Percentiles rank a stretch among this genome's conserved stretches.
phyloP scores from a whole-genome alignment of 30 jellyfish, hydroid and myxozoan species.

The Hydra vulgaris region DNA sequence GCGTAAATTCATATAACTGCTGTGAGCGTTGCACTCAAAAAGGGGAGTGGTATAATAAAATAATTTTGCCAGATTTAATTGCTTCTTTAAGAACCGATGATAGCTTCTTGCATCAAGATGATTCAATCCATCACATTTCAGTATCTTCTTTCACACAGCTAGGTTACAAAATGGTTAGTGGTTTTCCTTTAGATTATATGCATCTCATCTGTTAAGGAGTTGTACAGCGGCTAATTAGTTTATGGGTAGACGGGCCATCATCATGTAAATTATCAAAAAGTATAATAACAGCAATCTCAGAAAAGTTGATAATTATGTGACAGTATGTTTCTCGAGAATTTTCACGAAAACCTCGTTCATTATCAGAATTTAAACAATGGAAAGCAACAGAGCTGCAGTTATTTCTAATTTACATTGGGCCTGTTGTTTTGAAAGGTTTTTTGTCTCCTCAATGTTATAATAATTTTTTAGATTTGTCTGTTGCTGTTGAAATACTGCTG shows the following conservation, averaged over 20 bases:
- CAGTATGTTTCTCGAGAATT: conserved; percentile 21
- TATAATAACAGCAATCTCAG: conserved; percentile 13
- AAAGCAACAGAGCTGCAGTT: conserved; percentile 42
- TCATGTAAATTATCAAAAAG: conserved; percentile 17
- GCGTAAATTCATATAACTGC: background rate
- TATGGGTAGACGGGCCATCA: conserved; percentile 20
- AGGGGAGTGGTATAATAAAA: background rate
- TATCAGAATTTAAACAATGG: conserved; percentile 23
- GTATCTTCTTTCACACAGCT: background rate
- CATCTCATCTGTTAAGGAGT: conserved; percentile 31
- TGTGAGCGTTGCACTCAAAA: background rate
- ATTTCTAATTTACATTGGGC: conserved; percentile 41
- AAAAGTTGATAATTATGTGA: background rate
- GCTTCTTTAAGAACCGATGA: conserved; percentile 15
- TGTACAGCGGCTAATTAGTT: conserved; percentile 1
- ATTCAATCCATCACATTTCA: background rate
- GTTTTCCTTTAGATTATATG: background rate
- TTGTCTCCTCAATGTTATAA: background rate
- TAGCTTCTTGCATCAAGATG: background rate
- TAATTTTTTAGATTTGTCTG: background rate
- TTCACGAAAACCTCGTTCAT: conserved; percentile 35
- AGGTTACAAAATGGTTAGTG: background rate
- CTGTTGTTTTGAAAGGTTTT: conserved; percentile 20
- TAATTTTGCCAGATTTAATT: background rate
- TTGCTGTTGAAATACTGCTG: background rate